Evolutionary conservation across 2,797 vertebrate species (phyloP), one percentile per base, ranked within the genome.

Genomic region (Poeciliopsis presidionis): DNA sequence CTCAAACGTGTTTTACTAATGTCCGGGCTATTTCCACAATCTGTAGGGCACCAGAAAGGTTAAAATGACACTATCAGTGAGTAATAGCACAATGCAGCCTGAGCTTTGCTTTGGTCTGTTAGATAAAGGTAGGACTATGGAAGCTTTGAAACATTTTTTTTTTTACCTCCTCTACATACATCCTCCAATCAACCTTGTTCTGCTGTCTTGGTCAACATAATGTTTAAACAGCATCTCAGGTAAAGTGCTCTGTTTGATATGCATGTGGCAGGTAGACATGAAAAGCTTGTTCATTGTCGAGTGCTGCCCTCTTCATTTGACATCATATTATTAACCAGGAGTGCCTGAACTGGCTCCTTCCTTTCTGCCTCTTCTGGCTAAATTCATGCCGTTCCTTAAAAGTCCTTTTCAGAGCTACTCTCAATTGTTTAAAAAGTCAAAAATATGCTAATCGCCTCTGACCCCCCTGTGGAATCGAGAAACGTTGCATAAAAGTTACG

Each of bases 401-500:
- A 86, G 76, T 55, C 69, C 28, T 12, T 78, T 79, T 87, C 65
- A 59, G 69, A 88, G 83, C 36, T 47, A 47, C 80, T 43, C 46
- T 39, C 76, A 86, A 91, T 88, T 88, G 88, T 91, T 91, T 85
- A 87, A 91, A 91, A 92, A 88, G 89, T 91, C 88, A 88, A 88
- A 55, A 90, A 86, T 90, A 93, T 93, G 86, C 90, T 93, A 88
- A 92, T 91, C 75, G 76, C 55, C 71, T 59, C 41, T 88, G 86
- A 90, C 88, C 90, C 90, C 83, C 83, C 85, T 79, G 87, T 84
- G 84, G 82, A 90, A 84, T 91, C 70, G 73, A 77, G 78, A 88
- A 90, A 88, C n/a, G 2, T 57, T 49, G 77, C 45, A 82, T 74
- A 70, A 84, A 85, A 90, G 85, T 85, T 67, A 79, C 83, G 83